A percentile compares a stretch with the other conserved stretches of the same genome.
Evolutionary conservation across 2,888 invertebrate species (phyloP).

Genomic region (Coenonympha arcania): DNA sequence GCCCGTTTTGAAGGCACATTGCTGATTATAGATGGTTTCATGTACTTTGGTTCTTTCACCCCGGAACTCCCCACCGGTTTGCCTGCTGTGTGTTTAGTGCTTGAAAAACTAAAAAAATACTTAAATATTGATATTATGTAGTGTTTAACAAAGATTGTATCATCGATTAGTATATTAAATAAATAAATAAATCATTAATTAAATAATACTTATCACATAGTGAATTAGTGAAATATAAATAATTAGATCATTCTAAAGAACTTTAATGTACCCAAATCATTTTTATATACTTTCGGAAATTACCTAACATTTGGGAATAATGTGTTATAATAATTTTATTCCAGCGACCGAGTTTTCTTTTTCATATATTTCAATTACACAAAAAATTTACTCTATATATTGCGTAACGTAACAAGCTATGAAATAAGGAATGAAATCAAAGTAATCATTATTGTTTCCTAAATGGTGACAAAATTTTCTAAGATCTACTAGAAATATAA

Average conservation of each 20-base stretch:
- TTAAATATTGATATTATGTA: background rate
- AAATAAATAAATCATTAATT: conserved; percentile 1
- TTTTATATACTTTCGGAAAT: background rate
- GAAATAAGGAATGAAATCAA: no score
- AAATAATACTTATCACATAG: background rate
- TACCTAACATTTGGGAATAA: background rate
- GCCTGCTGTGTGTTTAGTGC: no score
- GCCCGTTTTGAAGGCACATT: no score
- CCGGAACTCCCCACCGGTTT: no score
- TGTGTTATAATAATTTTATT: background rate
- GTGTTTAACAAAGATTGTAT: background rate
- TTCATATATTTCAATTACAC: background rate
- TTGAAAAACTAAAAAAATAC: background rate
- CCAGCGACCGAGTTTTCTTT: background rate
- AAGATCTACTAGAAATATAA: no score
- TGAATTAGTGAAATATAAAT: background rate
- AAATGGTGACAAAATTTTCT: no score
- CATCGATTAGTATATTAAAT: background rate
- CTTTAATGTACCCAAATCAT: background rate
- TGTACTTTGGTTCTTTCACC: no score
- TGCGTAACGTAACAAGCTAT: no score
- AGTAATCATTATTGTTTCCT: no score
- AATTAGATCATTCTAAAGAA: background rate
- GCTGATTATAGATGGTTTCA: no score
- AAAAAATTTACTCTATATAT: no score